phyloP scores from a whole-genome alignment of 2,888 invertebrate genomes.

The Cephus pygmeus region DNA sequence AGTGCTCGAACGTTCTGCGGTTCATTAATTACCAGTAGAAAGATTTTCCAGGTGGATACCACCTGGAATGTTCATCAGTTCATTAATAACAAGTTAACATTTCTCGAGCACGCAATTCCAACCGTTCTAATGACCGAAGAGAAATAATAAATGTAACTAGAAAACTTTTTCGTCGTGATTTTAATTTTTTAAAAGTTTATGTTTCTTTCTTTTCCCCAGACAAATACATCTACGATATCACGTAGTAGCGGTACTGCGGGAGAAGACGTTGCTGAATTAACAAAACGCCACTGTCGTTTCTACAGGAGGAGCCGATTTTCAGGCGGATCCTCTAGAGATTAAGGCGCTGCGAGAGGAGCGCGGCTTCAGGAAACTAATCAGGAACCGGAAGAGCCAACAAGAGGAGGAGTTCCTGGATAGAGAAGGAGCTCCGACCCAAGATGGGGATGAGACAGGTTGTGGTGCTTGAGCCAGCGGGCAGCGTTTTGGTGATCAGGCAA shows the following conservation, averaged over 20 bases:
- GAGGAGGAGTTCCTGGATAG: too few species aligned
- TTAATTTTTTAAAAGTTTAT: background rate
- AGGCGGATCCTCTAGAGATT: background rate
- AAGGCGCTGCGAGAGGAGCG: background rate
- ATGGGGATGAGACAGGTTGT: conserved; percentile 59
- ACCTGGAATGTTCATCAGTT: background rate
- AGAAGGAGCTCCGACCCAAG: too few species aligned
- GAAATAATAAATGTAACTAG: background rate
- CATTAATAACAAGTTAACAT: background rate
- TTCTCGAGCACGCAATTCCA: background rate
- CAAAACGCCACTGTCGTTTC: background rate
- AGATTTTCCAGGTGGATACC: background rate
- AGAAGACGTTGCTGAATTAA: background rate
- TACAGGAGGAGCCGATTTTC: background rate
- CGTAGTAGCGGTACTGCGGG: background rate
- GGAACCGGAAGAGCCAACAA: background rate
- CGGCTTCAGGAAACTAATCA: background rate
- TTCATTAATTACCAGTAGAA: background rate
- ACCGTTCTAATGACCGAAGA: background rate
- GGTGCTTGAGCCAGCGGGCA: conserved; percentile 63
- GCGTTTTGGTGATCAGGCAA: conserved; percentile 62
- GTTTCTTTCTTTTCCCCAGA: background rate
- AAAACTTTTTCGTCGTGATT: background rate
- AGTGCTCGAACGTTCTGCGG: background rate
- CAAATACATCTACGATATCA: background rate